Evolutionary conservation across 2,113 vertebrate genomes (phyloP).

Genomic region (Danionella cerebrum): DNA sequence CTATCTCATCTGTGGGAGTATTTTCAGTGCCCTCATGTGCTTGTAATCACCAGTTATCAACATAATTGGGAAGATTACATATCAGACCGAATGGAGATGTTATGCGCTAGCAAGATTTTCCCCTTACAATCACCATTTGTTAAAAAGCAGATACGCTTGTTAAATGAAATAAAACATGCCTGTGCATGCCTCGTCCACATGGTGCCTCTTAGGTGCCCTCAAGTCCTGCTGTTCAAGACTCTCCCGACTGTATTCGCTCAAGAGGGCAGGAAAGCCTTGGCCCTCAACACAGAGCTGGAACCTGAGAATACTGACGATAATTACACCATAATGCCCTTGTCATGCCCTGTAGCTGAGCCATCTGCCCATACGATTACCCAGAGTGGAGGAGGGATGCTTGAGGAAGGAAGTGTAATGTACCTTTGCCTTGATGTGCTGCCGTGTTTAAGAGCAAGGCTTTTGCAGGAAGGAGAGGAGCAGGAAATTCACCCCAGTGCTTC

Average conservation of each 20-base stretch:
- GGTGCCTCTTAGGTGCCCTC: not conserved
- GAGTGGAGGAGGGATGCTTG: not conserved
- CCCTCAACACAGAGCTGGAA: not conserved
- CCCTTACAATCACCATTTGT: too few species aligned
- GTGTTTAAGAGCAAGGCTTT: not conserved
- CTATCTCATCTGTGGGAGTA: too few species aligned
- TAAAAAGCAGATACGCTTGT: not conserved
- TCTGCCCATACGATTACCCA: constrained; percentile 15
- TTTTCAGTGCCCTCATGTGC: too few species aligned
- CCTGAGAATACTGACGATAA: constrained; percentile 20
- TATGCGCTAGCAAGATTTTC: too few species aligned
- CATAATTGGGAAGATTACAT: too few species aligned
- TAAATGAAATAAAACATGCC: not conserved
- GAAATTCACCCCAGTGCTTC: constrained; percentile 12
- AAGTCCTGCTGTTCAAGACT: not conserved
- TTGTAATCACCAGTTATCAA: too few species aligned
- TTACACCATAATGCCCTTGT: constrained; percentile 10
- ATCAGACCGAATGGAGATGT: too few species aligned
- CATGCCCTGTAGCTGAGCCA: not conserved
- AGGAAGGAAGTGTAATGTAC: not conserved
- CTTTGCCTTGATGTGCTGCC: not conserved
- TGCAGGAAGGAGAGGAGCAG: constrained; percentile 2
- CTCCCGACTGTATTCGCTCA: not conserved
- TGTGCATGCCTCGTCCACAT: not conserved
- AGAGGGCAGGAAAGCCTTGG: not conserved